Conservation (phyloP, 2,888 invertebrate species). For the Drosophila mayaguana region DNA sequence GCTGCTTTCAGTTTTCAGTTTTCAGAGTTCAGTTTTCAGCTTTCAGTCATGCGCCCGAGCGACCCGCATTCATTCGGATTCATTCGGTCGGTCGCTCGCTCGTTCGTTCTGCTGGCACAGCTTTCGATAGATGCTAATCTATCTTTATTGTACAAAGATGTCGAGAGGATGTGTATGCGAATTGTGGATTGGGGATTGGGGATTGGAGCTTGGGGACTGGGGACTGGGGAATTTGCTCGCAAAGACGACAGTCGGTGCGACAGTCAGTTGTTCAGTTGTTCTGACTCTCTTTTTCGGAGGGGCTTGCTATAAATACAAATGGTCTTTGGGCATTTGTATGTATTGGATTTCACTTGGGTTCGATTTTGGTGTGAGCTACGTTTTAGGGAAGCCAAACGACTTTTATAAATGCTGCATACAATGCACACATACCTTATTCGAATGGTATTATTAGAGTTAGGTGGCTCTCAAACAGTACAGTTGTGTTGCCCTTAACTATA, state of each 20-base stretch:
- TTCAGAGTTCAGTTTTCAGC: constrained; percentile 27
- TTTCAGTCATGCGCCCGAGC: constrained; percentile 64
- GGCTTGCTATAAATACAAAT: constrained; percentile 70
- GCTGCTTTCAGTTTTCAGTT: constrained; percentile 35
- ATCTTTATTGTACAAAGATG: constrained; percentile 78
- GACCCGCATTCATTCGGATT: constrained; percentile 65
- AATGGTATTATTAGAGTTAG: constrained; percentile 39
- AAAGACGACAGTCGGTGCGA: constrained; percentile 44
- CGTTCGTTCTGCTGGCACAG: constrained; percentile 64
- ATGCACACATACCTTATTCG: constrained; percentile 12
- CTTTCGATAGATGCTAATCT: constrained; percentile 76
- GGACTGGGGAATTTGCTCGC: constrained; percentile 34
- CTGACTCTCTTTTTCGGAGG: constrained; percentile 33
- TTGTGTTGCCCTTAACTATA: constrained; percentile 15
- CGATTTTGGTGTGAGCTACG: constrained; percentile 56
- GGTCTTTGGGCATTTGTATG: constrained; percentile 58
- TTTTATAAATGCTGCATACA: constrained; percentile 16
- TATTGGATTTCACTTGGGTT: constrained; percentile 69
- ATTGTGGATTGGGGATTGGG: constrained; percentile 38
- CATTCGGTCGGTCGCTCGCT: constrained; percentile 55
- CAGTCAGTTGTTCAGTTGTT: constrained; percentile 30
- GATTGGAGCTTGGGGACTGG: constrained; percentile 13
- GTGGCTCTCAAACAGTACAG: constrained; percentile 35
- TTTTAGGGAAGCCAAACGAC: constrained; percentile 37
- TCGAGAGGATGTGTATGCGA: constrained; percentile 72